Evolutionary conservation across 2,888 invertebrate genomes (phyloP).

Genomic region (Acanthoscelides obtectus): DNA sequence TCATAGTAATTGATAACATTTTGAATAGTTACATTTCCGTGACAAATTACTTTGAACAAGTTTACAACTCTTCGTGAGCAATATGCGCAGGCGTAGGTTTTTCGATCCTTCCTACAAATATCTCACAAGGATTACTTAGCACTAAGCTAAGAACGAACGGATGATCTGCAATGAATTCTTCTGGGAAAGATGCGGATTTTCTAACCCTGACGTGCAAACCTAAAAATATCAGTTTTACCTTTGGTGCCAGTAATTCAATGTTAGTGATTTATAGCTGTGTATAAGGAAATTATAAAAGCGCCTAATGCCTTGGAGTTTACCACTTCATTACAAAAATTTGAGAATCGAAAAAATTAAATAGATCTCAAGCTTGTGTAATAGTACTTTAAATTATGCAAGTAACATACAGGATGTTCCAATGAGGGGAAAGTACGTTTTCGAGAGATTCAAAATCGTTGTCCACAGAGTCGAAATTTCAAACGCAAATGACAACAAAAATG

Average conservation of each 20-base stretch:
- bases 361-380: too few relatives aligned
- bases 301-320: neutral
- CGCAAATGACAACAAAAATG: too few relatives aligned
- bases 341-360: neutral
- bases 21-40: too few relatives aligned
- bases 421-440: too few relatives aligned
- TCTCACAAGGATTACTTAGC: slow-evolving; percentile 5
- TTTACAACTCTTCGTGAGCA: neutral
- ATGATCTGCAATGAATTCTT: slow-evolving; percentile 23
- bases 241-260: neutral
- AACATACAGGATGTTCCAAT: too few relatives aligned
- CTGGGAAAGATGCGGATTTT: slow-evolving; percentile 6
- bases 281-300: neutral
- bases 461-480: too few relatives aligned
- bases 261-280: neutral
- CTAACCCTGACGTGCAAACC: slow-evolving; percentile 3
- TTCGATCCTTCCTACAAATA: slow-evolving; percentile 21
- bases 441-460: too few relatives aligned
- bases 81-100: slow-evolving; percentile 5
- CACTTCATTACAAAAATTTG: neutral
- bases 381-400: too few relatives aligned
- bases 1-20: too few relatives aligned
- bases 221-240: slow-evolving; percentile 2
- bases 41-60: too few relatives aligned
- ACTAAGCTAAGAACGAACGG: slow-evolving; percentile 19